These are phyloP conservation scores for Uloborus diversus DNA, from an alignment of 1,140 invertebrate species.

Conservation along the genomic window DNA sequence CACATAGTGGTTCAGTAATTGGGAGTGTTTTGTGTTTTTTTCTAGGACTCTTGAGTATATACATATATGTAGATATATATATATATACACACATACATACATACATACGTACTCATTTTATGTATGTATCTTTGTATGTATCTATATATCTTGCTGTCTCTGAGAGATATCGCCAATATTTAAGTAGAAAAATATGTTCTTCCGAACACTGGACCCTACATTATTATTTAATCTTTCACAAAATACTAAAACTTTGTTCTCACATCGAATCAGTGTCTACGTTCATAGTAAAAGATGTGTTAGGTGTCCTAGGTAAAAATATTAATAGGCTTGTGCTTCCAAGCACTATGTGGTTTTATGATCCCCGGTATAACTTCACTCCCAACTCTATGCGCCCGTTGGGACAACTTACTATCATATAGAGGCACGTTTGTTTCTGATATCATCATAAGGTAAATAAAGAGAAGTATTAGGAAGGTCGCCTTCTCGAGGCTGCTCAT, in stretches of 20 bases:
- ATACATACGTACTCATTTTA: too few relatives aligned
- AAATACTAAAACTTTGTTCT: conserved; percentile 55
- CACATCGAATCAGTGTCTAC: conserved; percentile 34
- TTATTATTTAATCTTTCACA: conserved; percentile 38
- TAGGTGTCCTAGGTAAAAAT: conserved; percentile 10
- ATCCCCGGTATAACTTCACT: not conserved
- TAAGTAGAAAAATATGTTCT: conserved; percentile 46
- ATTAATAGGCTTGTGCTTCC: not conserved
- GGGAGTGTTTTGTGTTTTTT: too few relatives aligned
- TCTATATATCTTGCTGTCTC: not conserved
- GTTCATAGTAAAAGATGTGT: conserved; percentile 27
- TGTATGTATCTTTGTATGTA: too few relatives aligned
- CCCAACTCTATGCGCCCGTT: not conserved
- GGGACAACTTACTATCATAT: conserved; percentile 44
- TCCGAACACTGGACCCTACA: conserved; percentile 45
- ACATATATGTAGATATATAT: too few relatives aligned
- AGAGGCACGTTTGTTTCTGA: conserved; percentile 50
- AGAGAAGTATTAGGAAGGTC: conserved; percentile 32
- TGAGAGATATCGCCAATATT: not conserved
- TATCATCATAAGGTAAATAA: conserved; percentile 52
- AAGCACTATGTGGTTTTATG: conserved; percentile 14
- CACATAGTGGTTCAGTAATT: too few relatives aligned
- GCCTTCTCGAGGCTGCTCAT: conserved; percentile 14
- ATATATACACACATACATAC: too few relatives aligned
- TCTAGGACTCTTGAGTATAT: too few relatives aligned